These are phyloP conservation scores for Amblyteles armatorius DNA, from an alignment of 2,888 invertebrate genomes.

Conservation along the genomic window DNA sequence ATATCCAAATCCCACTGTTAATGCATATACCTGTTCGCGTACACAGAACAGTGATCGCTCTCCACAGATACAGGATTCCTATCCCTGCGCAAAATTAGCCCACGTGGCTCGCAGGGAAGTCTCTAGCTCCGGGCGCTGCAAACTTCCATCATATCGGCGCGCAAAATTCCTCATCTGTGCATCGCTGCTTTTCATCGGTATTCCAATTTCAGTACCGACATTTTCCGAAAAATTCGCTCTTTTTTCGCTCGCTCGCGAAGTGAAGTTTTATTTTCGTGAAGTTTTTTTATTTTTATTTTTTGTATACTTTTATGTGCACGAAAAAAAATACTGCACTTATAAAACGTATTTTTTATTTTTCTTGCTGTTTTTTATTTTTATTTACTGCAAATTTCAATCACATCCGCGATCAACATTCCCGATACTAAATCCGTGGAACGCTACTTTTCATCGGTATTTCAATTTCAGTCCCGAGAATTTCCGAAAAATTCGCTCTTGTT, in stretches of 20 bases:
- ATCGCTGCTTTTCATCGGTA: background rate
- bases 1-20: conserved; percentile 49
- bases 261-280: too few relatives aligned
- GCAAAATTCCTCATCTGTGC: background rate
- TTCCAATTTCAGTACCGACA: too few relatives aligned
- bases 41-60: conserved; percentile 12
- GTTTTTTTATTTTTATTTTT: too few relatives aligned
- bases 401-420: background rate
- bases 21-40: conserved; percentile 42
- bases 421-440: background rate
- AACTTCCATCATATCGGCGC: background rate
- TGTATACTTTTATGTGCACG: too few relatives aligned
- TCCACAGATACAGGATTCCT: background rate
- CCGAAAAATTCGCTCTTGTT: too few relatives aligned
- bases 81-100: background rate
- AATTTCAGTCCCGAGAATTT: too few relatives aligned
- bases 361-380: too few relatives aligned
- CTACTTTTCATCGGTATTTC: too few relatives aligned
- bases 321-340: too few relatives aligned
- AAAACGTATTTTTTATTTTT: too few relatives aligned
- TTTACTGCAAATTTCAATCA: background rate
- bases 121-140: background rate
- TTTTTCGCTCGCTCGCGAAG: too few relatives aligned
- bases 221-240: too few relatives aligned
- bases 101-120: background rate